Percentiles rank a stretch among this genome's conserved stretches.
phyloP scores from a whole-genome alignment of 2,888 invertebrate genomes.

The Germaria angustata region DNA sequence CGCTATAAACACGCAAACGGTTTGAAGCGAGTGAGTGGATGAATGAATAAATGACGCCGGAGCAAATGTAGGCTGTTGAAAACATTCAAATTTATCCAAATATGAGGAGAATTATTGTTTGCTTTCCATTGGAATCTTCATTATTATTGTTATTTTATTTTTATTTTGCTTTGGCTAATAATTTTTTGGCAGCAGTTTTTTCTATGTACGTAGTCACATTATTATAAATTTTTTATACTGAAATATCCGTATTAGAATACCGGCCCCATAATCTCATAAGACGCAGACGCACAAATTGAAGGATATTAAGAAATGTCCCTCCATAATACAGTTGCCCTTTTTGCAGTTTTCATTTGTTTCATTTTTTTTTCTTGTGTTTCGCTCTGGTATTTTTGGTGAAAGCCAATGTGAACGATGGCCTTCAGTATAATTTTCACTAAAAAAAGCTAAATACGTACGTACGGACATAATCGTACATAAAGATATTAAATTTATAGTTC shows the following conservation, averaged over 20 bases:
- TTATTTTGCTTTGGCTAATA: neutral
- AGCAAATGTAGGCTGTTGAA: neutral
- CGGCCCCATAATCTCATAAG: neutral
- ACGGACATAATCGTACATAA: too few species aligned
- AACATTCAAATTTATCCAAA: neutral
- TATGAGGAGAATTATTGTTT: slow-evolving; percentile 6
- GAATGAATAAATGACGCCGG: neutral
- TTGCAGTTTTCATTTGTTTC: neutral
- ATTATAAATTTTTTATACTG: slow-evolving; percentile 15
- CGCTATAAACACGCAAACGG: slow-evolving; percentile 15
- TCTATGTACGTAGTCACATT: too few species aligned
- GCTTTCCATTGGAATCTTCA: neutral
- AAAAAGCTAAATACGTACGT: slow-evolving; percentile 54
- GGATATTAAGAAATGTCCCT: slow-evolving; percentile 20
- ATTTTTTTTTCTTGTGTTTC: neutral
- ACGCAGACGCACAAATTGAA: neutral
- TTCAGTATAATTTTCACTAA: neutral
- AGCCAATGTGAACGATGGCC: slow-evolving; percentile 29
- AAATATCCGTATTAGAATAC: slow-evolving; percentile 10
- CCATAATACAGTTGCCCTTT: neutral
- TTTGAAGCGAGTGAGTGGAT: neutral
- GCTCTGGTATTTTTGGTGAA: slow-evolving; percentile 8
- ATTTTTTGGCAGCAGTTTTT: too few species aligned
- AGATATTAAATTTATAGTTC: slow-evolving; percentile 34
- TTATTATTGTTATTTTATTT: neutral